These are phyloP conservation scores for Aleiodes alternator DNA, from an alignment of 2,888 invertebrate genomes.

Conservation along the genomic window DNA sequence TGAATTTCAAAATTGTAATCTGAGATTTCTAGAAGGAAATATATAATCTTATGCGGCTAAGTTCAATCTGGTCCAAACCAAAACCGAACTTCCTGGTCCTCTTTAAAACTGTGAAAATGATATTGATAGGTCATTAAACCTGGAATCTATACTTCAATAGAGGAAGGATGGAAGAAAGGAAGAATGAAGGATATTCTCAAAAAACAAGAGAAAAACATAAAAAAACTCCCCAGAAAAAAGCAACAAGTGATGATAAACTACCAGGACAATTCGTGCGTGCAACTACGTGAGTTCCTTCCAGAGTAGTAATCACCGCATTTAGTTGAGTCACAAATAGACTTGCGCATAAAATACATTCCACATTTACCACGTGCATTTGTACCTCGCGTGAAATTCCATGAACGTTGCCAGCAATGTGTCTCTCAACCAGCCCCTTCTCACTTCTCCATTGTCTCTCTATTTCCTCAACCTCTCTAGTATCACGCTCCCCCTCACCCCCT, in stretches of 20 bases:
- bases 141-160: no score
- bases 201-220: neutral
- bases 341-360: neutral
- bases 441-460: neutral
- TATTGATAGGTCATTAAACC: no score
- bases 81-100: no score
- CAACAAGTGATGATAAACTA: neutral
- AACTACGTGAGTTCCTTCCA: neutral
- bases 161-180: no score
- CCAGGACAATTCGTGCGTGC: conserved; percentile 8
- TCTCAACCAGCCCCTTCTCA: neutral
- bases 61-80: no score
- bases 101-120: no score
- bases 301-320: neutral
- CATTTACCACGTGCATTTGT: neutral
- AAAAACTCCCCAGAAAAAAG: neutral
- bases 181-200: no score
- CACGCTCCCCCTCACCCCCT: no score
- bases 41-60: no score
- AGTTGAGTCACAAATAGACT: conserved; percentile 1
- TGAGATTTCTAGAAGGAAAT: no score
- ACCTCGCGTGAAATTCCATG: conserved; percentile 21
- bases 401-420: conserved; percentile 25
- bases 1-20: no score
- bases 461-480: conserved; percentile 14